Conservation (phyloP, 2,113 vertebrate genomes). For the Etheostoma cragini region DNA sequence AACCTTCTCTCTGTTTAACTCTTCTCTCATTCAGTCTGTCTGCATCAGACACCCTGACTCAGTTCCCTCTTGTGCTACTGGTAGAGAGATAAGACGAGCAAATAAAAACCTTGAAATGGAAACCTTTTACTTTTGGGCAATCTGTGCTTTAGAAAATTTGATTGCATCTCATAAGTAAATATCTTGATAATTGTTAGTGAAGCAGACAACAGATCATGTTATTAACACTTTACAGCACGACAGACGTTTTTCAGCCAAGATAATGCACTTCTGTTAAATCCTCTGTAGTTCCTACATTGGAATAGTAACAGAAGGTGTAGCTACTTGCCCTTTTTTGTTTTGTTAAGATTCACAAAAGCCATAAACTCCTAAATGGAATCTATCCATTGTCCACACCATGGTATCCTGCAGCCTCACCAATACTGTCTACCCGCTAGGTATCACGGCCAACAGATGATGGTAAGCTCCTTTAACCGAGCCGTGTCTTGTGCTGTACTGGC, state of each 20-base stretch:
- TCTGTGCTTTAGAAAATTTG: background rate
- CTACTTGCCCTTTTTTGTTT: background rate
- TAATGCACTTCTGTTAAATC: background rate
- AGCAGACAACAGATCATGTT: too few relatives aligned
- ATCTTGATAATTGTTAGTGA: background rate
- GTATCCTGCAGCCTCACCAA: background rate
- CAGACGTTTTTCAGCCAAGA: too few relatives aligned
- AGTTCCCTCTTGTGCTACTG: conserved; percentile 31
- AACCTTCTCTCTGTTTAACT: conserved; percentile 12
- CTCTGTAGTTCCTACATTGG: background rate
- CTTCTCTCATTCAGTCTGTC: conserved; percentile 28
- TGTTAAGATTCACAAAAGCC: background rate
- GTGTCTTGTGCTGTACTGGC: background rate
- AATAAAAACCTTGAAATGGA: background rate
- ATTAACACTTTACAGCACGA: too few relatives aligned
- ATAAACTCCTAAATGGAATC: background rate
- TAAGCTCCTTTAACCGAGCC: background rate
- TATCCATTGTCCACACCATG: background rate
- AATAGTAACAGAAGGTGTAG: background rate
- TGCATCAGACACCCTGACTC: conserved; percentile 66
- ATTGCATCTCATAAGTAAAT: background rate
- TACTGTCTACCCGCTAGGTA: background rate
- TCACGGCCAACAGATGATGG: background rate
- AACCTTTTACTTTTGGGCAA: background rate
- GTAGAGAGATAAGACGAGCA: background rate